Conservation (phyloP, 2,113 vertebrate genomes). For the Saguinus imperator region DNA sequence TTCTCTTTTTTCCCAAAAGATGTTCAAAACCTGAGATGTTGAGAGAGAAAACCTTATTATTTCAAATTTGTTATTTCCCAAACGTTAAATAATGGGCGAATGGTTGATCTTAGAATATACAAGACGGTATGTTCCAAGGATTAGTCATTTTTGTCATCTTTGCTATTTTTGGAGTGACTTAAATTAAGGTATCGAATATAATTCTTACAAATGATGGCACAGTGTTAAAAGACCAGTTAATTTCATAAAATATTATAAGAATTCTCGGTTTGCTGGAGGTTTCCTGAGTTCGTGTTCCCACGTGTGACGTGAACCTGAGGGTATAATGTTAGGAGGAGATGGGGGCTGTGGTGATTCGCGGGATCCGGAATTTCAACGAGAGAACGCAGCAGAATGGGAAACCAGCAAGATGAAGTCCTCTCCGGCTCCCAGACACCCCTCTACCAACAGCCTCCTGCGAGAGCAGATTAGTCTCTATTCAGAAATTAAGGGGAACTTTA, state of each 20-base stretch:
- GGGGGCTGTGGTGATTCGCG: too few relatives aligned
- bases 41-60: not conserved
- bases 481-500: conserved; percentile 79
- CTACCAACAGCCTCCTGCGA: too few relatives aligned
- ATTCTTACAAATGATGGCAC: not conserved
- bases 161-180: not conserved
- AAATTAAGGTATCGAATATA: conserved; percentile 3
- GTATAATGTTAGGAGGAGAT: too few relatives aligned
- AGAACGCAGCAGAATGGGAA: too few relatives aligned
- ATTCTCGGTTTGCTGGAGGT: not conserved
- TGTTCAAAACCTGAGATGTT: not conserved
- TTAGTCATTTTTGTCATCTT: conserved; percentile 1
- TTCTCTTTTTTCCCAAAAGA: not conserved
- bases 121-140: not conserved
- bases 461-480: not conserved
- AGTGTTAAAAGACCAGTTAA: conserved; percentile 14
- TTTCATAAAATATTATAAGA: conserved; percentile 50
- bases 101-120: not conserved
- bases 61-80: conserved; percentile 20
- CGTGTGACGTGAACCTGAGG: too few relatives aligned
- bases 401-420: too few relatives aligned
- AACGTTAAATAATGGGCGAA: not conserved
- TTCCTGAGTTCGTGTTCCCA: too few relatives aligned
- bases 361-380: too few relatives aligned
- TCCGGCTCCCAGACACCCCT: too few relatives aligned